phyloP scores from a whole-genome alignment of 2,797 vertebrate genomes.

The Bovichtus variegatus region DNA sequence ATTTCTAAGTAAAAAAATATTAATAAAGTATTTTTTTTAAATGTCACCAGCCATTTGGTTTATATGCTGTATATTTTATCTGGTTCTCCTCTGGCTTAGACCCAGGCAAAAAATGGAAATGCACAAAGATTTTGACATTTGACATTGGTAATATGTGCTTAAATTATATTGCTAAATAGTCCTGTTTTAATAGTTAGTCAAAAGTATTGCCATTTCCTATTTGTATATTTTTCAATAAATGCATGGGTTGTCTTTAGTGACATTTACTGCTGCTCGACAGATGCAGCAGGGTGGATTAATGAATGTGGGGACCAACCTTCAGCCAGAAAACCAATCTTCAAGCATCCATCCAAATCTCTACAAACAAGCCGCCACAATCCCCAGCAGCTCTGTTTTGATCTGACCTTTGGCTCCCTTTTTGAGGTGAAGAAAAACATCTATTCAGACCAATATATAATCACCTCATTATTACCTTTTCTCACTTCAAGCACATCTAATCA shows the following conservation, averaged over 20 bases:
- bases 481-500: neutral
- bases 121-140: neutral
- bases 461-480: neutral
- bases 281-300: neutral
- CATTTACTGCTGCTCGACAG: neutral
- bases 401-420: neutral
- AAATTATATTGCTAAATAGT: neutral
- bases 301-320: neutral
- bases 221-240: neutral
- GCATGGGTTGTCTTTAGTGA: neutral
- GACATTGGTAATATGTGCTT: neutral
- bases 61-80: neutral
- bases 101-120: neutral
- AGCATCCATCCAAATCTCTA: constrained; percentile 10
- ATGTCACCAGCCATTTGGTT: constrained; percentile 10
- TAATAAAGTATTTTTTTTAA: no score
- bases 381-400: neutral
- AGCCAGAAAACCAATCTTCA: neutral
- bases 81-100: neutral
- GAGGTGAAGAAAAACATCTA: neutral
- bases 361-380: constrained; percentile 2
- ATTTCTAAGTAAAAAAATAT: no score
- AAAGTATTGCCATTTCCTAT: neutral
- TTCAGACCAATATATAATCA: neutral
- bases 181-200: neutral